phyloP scores from a whole-genome alignment of 2,113 vertebrate genomes.

The Brachionichthys hirsutus region DNA sequence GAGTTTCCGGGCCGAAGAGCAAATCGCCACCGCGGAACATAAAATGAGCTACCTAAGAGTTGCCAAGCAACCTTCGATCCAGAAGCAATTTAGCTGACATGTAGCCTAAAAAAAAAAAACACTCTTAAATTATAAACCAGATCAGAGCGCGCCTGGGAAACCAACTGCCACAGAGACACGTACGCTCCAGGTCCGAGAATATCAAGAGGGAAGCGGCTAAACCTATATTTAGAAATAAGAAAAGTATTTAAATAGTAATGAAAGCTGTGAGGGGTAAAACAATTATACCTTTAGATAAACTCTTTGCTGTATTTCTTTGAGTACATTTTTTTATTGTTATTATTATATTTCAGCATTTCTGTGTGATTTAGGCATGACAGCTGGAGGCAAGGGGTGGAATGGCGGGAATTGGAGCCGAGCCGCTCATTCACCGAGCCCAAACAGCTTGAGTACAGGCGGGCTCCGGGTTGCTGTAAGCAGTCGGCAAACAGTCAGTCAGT shows the following conservation, averaged over 20 bases:
- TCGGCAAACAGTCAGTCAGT: constrained; percentile 11
- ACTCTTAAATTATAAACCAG: constrained; percentile 54
- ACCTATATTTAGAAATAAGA: constrained; percentile 1
- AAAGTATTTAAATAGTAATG: no score
- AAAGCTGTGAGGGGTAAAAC: no score
- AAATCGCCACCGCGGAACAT: constrained; percentile 15
- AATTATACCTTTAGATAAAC: no score
- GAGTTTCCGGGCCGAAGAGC: constrained; percentile 34
- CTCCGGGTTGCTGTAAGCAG: neutral
- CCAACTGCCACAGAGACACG: constrained; percentile 19
- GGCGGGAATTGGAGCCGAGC: neutral
- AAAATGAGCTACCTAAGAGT: constrained; percentile 16
- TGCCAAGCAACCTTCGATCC: constrained; percentile 43
- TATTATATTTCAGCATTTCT: neutral
- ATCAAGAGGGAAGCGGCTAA: constrained; percentile 29
- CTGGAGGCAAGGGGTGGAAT: neutral
- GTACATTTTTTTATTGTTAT: no score
- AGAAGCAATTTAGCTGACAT: constrained; percentile 30
- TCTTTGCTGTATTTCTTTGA: no score
- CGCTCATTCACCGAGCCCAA: neutral
- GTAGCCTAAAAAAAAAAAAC: constrained; percentile 36
- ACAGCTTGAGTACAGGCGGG: neutral
- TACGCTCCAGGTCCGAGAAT: constrained; percentile 34
- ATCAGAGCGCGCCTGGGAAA: constrained; percentile 26
- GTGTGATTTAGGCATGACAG: neutral